Evolutionary conservation across 2,113 vertebrate genomes (phyloP).

Genomic region (Burhinus oedicnemus): DNA sequence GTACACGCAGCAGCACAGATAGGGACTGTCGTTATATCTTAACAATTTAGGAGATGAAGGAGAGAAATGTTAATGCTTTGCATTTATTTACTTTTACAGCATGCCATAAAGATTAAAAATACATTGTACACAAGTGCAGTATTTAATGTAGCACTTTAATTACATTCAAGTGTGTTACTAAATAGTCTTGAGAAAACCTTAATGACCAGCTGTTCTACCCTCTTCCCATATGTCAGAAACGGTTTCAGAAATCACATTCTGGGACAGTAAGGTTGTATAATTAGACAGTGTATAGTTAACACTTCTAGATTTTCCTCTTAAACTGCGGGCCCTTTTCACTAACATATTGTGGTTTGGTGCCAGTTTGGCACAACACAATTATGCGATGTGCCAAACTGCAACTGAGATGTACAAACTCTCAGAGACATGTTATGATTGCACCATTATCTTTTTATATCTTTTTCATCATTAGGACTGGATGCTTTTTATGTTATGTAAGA

Average conservation of each 20-base stretch:
- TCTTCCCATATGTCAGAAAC: constrained; percentile 85
- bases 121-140: constrained; percentile 80
- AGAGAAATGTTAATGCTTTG: constrained; percentile 67
- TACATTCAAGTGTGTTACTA: constrained; percentile 84
- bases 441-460: constrained; percentile 78
- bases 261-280: constrained; percentile 81
- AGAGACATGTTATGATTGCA: constrained; percentile 69
- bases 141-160: constrained; percentile 82
- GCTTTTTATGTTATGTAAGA: constrained; percentile 72
- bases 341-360: constrained; percentile 75
- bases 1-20: neutral
- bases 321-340: constrained; percentile 75
- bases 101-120: constrained; percentile 85
- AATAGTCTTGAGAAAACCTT: constrained; percentile 87
- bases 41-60: constrained; percentile 68
- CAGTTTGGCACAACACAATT: constrained; percentile 74
- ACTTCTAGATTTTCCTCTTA: constrained; percentile 78
- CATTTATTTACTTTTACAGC: constrained; percentile 82
- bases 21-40: constrained; percentile 38
- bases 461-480: constrained; percentile 72
- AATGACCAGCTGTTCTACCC: constrained; percentile 86
- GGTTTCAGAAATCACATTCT: constrained; percentile 82
- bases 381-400: constrained; percentile 69
- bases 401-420: constrained; percentile 72
- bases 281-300: constrained; percentile 82